Evolutionary conservation across 2,888 invertebrate species (phyloP).

Genomic region (Lepidocyrtoides sp.): DNA sequence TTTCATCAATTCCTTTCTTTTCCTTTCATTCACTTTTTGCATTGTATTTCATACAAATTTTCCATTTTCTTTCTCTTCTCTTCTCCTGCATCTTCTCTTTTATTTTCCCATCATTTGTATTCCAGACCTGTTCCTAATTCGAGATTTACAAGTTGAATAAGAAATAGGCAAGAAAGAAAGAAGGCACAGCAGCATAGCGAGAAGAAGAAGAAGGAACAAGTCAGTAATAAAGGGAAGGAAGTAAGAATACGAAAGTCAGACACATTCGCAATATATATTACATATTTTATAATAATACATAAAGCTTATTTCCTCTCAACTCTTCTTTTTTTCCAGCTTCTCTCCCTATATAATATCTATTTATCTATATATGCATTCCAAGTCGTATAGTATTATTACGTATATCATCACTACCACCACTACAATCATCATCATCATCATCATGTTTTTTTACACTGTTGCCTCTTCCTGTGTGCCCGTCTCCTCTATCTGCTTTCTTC

Average conservation of each 20-base stretch:
- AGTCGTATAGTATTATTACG: too few relatives aligned
- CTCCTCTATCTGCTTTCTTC: neutral
- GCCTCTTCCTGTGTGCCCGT: constrained; percentile 32
- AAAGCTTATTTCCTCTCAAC: constrained; percentile 34
- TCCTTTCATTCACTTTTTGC: neutral
- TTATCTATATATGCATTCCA: too few relatives aligned
- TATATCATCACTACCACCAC: too few relatives aligned
- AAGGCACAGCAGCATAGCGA: too few relatives aligned
- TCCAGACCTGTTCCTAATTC: constrained; percentile 72
- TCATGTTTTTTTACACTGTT: constrained; percentile 24
- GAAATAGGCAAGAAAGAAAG: constrained; percentile 28
- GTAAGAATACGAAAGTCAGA: constrained; percentile 62
- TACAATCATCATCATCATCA: neutral
- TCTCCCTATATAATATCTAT: too few relatives aligned
- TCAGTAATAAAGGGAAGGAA: constrained; percentile 41
- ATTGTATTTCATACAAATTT: constrained; percentile 8
- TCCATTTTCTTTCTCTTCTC: neutral
- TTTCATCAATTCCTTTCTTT: neutral
- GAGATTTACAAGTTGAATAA: constrained; percentile 80
- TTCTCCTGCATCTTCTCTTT: constrained; percentile 15
- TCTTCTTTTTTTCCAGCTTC: neutral
- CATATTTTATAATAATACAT: constrained; percentile 16
- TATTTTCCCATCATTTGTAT: constrained; percentile 68
- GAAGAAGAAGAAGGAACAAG: constrained; percentile 1
- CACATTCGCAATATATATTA: constrained; percentile 13